Base-by-base conservation (phyloP, 2,797 vertebrate species). In the Oreonectes daqikongensis region DNA sequence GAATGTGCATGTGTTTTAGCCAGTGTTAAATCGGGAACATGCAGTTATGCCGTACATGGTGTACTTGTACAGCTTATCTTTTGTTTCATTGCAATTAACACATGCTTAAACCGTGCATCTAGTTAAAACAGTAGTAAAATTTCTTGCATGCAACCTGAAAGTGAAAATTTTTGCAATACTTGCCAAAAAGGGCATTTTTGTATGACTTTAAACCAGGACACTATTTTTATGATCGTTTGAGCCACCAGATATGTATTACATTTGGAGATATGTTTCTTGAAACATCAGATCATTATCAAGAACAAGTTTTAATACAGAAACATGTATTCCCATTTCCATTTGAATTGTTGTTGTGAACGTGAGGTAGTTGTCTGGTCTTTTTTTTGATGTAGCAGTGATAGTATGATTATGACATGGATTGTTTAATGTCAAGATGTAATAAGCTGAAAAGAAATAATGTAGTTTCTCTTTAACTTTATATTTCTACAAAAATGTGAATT, bases 101-200 rank as follows among this genome's bases (percentile, higher is more conserved):
- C 77, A 52, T 42, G 52, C 17, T 66, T 11, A 80, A 71, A 65
- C 22, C 20, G 52, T 57, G 48, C 17, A 4, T 53, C 42, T 57
- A 60, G 82, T 72, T 46, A 50, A 26, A 80, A 84, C 75, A 28
- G 15, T 75, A 46, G 55, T 79, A 59, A 66, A 42, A n/a, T 81
- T 72, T 79, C 69, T 73, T 69, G 73, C 72, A 79, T 67, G 72
- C 72, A 42, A 40, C 18, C 18, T 48, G 20, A 26, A 60, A 68
- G 18, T 53, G 30, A 17, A 40, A 20, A 48, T 57, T 38, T 24
- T 69, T 2, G 20, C 24, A 74, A 57, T 5, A 35, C 14, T 50
- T 50, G 48, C n/a, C 35, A 50, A 55, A 42, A 67, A 32, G 5
- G 15, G 4, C 35, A 12, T 66, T 57, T 79, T 44, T 65, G 57